Base-by-base conservation (phyloP, 2,113 vertebrate species). In the Leiothrix lutea region DNA sequence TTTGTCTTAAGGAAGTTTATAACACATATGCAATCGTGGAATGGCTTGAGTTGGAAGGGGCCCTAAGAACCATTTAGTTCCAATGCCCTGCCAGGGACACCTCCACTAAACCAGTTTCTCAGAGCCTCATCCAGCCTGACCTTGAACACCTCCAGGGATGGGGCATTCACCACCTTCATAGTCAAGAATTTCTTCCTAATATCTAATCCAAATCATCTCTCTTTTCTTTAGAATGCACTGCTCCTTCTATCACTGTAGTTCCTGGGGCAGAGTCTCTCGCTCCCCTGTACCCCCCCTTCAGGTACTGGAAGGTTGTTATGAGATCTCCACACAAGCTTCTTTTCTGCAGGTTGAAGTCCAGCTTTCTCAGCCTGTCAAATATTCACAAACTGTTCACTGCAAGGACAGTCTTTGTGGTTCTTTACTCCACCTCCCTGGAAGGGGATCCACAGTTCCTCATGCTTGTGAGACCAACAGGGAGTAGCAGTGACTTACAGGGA, bases 11-110 rank as follows among this genome's bases (percentile, higher is more conserved):
- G 45, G 24, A 45, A 42, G 15, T 62, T 79, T 53, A 17, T 70
- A 12, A 12, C 9, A n/a, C 3, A 2, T 2, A 2, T 4, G 28
- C 44, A 51, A 2, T n/a, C 15, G 14, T 65, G 54, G 45, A 45
- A 47, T 47, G n/a, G 13, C 24, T 81, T n/a, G 45, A 19, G 5
- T 25, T 74, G 45, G 16, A 53, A 40, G 28, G 5, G 14, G 3
- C 45, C 16, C 40, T 53, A 53, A 17, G 12, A 23, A 22, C 15
- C 8, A 10, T 29, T 23, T 25, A 12, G 4, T 22, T 66, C 53
- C 38, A 58, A 2, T 21, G 20, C 6, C 19, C 36, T 80, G 8
- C 23, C 23, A 44, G 19, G 51, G 26, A 38, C 23, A 51, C 6
- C 16, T 60, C n/a, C 20, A 18, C 38, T 40, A 10, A 33, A 25